Evolutionary conservation across 2,888 invertebrate genomes (phyloP), one percentile per base, ranked within the genome.

Genomic region (Sinelater perroti): DNA sequence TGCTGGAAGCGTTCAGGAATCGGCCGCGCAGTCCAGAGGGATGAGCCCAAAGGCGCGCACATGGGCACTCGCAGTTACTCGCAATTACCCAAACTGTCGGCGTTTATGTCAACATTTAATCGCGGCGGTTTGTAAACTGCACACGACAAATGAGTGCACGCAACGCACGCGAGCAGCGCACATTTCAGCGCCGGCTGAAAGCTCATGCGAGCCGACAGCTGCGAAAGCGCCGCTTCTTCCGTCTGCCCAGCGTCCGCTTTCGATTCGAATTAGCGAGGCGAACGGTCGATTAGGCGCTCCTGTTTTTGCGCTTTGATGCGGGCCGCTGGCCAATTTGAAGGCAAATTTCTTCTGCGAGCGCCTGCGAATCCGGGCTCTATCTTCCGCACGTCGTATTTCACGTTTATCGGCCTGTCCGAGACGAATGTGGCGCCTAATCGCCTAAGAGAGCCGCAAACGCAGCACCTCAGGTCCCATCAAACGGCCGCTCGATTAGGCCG

Each of bases 41-140:
- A 45, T 53, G 45, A 53, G 53, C 45, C 36, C 26, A 13, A 4
- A 26, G 16, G 31, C 21, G n/a, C 14, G 28, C 40, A 46, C 46
- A 38, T 46, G 36, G 14, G 18, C 38, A 42, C 47, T 18, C 47
- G 33, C 38, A 51, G 46, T 44, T 54, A 53, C 38, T 20, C 26
- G 47, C 42, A 51, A 57, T 52, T 53, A 49, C 50, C 53, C 42
- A 49, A 54, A 58, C 42, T 52, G 57, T 40, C 52, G 40, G 46
- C 52, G 52, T 51, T 57, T 57, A 53, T 58, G 58, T 53, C 28
- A 58, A 58, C 54, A 58, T 58, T 58, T 58, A 58, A 58, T 58
- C 40, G 35, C 31, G 49, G 44, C 44, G 53, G 33, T 47, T 58
- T 58, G 40, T 26, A 45, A 42, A 46, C 51, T 47, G 49, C 52